phyloP scores from a whole-genome alignment of 2,888 invertebrate genomes.

The Disparrhopalites patrizii region DNA sequence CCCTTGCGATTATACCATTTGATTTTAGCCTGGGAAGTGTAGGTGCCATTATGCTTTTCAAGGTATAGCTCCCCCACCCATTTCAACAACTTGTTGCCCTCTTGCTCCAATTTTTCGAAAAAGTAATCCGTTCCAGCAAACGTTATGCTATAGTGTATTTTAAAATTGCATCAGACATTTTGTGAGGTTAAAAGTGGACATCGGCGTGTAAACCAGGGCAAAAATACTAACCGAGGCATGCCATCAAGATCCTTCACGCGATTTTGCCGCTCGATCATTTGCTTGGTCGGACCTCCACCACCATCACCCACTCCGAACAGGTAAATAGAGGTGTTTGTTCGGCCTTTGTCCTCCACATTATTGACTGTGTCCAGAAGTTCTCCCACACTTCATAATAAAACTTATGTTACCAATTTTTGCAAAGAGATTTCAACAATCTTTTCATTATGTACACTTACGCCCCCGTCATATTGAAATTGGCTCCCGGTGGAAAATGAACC shows the following conservation, averaged over 20 bases:
- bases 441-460: constrained; percentile 37
- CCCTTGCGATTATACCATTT: constrained; percentile 36
- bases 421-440: constrained; percentile 51
- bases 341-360: constrained; percentile 56
- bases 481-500: constrained; percentile 56
- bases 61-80: constrained; percentile 57
- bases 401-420: too few relatives aligned
- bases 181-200: too few relatives aligned
- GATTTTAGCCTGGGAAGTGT: constrained; percentile 53
- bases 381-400: constrained; percentile 41
- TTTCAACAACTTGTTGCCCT: constrained; percentile 52
- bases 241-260: constrained; percentile 54
- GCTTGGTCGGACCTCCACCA: constrained; percentile 56
- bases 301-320: constrained; percentile 57
- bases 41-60: constrained; percentile 57
- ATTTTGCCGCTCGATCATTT: constrained; percentile 53
- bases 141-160: constrained; percentile 47
- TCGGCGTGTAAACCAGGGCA: too few relatives aligned
- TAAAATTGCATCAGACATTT: too few relatives aligned
- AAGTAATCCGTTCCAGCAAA: constrained; percentile 50
- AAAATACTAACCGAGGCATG: constrained; percentile 52
- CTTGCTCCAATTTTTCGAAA: constrained; percentile 49
- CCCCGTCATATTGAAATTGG: constrained; percentile 51
- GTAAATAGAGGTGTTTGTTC: constrained; percentile 52
- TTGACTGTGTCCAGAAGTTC: constrained; percentile 51